Evolutionary conservation across 2,888 invertebrate species (phyloP).

Genomic region (Apotomis capreana): DNA sequence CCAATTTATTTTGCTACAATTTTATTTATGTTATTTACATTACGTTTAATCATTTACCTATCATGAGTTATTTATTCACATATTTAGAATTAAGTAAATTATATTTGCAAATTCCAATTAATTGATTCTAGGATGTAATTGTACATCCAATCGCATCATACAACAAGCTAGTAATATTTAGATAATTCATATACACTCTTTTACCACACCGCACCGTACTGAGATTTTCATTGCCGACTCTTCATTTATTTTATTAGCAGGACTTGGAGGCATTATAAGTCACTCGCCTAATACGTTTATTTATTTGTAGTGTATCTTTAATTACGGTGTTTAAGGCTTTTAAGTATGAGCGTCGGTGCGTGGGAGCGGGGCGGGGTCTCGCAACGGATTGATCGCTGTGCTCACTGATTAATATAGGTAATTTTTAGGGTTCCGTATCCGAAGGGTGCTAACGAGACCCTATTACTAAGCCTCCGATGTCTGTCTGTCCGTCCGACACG

Average conservation of each 20-base stretch:
- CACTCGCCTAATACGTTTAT: constrained; percentile 74
- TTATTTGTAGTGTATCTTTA: constrained; percentile 70
- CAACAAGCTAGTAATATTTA: not conserved
- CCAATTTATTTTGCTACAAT: too few species aligned
- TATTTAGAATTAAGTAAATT: too few species aligned
- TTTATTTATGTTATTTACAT: too few species aligned
- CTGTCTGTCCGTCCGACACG: too few species aligned
- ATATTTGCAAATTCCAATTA: not conserved
- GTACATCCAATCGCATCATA: not conserved
- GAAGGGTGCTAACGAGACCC: too few species aligned
- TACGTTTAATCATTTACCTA: too few species aligned
- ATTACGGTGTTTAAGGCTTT: constrained; percentile 64
- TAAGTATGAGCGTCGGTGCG: constrained; percentile 60
- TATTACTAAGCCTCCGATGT: too few species aligned
- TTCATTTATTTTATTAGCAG: constrained; percentile 79
- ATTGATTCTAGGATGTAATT: too few species aligned
- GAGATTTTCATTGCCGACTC: constrained; percentile 57
- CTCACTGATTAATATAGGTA: constrained; percentile 43
- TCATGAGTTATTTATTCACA: too few species aligned
- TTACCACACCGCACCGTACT: constrained; percentile 45
- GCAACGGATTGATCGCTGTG: constrained; percentile 34
- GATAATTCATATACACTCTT: constrained; percentile 45
- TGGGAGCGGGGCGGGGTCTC: constrained; percentile 55
- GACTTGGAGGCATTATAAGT: constrained; percentile 73
- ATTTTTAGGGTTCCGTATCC: not conserved